Conservation (phyloP, 2,113 vertebrate genomes). For the Sander lucioperca region DNA sequence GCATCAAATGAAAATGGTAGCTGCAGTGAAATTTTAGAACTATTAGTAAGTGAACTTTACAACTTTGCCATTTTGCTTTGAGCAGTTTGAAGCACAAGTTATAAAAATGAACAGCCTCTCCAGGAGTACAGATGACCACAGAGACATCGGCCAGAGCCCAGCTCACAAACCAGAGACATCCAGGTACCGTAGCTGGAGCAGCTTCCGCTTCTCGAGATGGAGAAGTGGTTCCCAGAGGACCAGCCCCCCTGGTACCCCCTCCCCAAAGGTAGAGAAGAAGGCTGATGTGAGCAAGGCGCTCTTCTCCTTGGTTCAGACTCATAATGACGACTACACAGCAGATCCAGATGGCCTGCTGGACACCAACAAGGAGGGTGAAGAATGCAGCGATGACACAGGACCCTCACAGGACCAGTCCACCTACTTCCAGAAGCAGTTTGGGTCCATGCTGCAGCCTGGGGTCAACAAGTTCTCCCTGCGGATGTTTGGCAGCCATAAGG, state of each 20-base stretch:
- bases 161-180: constrained; percentile 58
- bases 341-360: constrained; percentile 67
- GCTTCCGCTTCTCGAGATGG: constrained; percentile 76
- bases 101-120: constrained; percentile 65
- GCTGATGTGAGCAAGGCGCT: constrained; percentile 74
- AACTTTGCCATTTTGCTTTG: background rate
- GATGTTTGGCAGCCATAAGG: constrained; percentile 97
- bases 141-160: constrained; percentile 48
- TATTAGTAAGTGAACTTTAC: constrained; percentile 29
- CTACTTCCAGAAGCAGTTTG: constrained; percentile 91
- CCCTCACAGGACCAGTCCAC: constrained; percentile 52
- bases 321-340: constrained; percentile 74
- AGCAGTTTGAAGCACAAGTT: constrained; percentile 9
- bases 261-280: constrained; percentile 55
- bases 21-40: background rate
- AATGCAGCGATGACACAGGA: background rate
- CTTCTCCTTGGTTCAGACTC: constrained; percentile 74
- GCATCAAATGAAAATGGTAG: constrained; percentile 11
- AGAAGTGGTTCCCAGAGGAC: constrained; percentile 70
- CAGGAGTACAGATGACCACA: constrained; percentile 58
- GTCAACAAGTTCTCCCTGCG: constrained; percentile 98
- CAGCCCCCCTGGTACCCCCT: constrained; percentile 63
- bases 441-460: constrained; percentile 92
- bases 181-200: constrained; percentile 69
- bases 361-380: constrained; percentile 28